These are phyloP conservation scores for Tenthredo distinguenda DNA, from an alignment of 2,888 invertebrate genomes.

Conservation along the genomic window DNA sequence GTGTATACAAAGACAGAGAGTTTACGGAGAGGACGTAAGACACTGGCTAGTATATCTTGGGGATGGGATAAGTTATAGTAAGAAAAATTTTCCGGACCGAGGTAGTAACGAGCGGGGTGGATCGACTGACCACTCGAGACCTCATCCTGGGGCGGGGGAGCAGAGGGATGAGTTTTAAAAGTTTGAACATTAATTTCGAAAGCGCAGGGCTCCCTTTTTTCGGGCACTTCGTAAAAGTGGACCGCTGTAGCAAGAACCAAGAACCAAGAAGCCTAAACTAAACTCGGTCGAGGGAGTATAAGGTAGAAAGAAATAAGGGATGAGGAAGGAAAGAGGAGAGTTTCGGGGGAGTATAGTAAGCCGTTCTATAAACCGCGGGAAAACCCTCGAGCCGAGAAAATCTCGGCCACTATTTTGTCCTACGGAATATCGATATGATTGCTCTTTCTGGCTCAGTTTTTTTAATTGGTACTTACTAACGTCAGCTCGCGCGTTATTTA, in stretches of 20 bases:
- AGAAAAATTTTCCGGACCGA: neutral
- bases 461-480: neutral
- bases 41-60: neutral
- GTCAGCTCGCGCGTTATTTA: neutral
- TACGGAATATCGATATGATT: neutral
- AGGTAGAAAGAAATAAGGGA: neutral
- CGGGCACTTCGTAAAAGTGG: constrained; percentile 23
- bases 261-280: constrained; percentile 17
- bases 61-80: too few relatives aligned
- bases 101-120: neutral
- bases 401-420: neutral
- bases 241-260: constrained; percentile 1
- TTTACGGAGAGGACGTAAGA: neutral
- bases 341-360: constrained; percentile 5
- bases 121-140: constrained; percentile 40
- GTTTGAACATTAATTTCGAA: constrained; percentile 40
- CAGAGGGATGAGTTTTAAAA: neutral
- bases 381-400: neutral
- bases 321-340: constrained; percentile 26
- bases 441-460: neutral
- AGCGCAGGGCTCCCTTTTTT: constrained; percentile 37
- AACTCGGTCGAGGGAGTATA: constrained; percentile 11
- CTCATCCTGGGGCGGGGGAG: neutral
- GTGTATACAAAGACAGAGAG: neutral
- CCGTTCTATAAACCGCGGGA: constrained; percentile 14